Evolutionary conservation across 2,113 vertebrate genomes (phyloP), one percentile per base, ranked within the genome.

Genomic region (Plectropomus leopardus): DNA sequence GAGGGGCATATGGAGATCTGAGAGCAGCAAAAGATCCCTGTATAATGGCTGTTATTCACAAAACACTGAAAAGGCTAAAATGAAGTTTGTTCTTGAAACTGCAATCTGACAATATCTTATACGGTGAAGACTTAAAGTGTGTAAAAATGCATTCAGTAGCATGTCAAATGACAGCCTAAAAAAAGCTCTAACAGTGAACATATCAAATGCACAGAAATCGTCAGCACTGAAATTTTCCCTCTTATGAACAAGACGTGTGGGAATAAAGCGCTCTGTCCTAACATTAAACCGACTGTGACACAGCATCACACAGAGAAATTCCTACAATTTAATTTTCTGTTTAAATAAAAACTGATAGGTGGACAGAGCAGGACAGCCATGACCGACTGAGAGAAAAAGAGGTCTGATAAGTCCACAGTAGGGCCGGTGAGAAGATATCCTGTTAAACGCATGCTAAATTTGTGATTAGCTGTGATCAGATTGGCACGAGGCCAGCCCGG

Each of bases 61-160:
- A 84, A 54, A 30, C 59, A 86, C 76, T 63, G 58, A 84, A 86
- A 80, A 71, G 58, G 51, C 60, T 64, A 55, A 68, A 44, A 86
- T 78, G 42, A n/a, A n/a, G 53, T 21, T 8, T 16, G 47, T 30
- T 72, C 64, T 53, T 55, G 14, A 80, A 82, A 66, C 21, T 67
- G 30, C 69, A 76, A 30, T 60, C 57, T 61, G 26, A 64, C 40
- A 26, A 71, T 2, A 69, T 80, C 24, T 59, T 28, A 47, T 51
- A 66, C 45, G 3, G 2, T 0, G 1, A 42, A 44, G 76, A 60
- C 40, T 54, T 55, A 50, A 51, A 24, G 36, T 36, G 67, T 17
- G 50, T 19, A 7, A 47, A 64, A 8, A 45, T 8, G n/a, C 61
- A 58, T 82, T 76, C 53, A 53, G 55, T 9, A 30, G 72, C 3